Percentiles rank a stretch among this genome's conserved stretches.
These are phyloP conservation scores for Urophycis tenuis DNA, from an alignment of 2,797 vertebrate genomes.

Conservation along the genomic window DNA sequence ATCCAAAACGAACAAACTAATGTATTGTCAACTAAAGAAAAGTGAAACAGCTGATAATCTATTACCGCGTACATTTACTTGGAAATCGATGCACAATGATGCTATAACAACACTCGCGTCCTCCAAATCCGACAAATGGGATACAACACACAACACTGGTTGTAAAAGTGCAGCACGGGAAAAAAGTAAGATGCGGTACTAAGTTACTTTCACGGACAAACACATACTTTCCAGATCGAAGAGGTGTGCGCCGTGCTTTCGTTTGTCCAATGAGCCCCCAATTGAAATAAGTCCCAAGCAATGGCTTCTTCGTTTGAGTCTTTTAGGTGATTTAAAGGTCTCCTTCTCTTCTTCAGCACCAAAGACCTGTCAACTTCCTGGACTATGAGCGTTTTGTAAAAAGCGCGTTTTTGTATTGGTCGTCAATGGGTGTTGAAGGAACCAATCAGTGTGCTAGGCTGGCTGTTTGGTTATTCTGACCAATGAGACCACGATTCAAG, in stretches of 20 bases:
- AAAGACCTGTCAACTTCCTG: constrained; percentile 61
- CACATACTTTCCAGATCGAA: background rate
- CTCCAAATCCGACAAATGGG: background rate
- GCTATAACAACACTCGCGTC: background rate
- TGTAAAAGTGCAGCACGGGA: background rate
- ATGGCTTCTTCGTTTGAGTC: constrained; percentile 17
- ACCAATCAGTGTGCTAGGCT: constrained; percentile 49
- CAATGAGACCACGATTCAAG: constrained; percentile 50
- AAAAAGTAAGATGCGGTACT: background rate
- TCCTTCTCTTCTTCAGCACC: constrained; percentile 17
- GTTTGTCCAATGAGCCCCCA: background rate
- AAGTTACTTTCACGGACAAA: background rate
- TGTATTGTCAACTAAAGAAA: background rate
- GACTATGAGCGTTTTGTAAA: constrained; percentile 63
- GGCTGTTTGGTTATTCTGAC: constrained; percentile 1
- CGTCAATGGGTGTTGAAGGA: background rate
- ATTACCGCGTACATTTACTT: background rate
- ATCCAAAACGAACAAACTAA: background rate
- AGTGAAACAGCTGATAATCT: background rate
- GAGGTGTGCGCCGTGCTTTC: background rate
- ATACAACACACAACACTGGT: background rate
- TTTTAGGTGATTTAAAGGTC: constrained; percentile 34
- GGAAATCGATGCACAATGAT: background rate
- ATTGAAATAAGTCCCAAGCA: background rate
- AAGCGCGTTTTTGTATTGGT: constrained; percentile 66